Evolutionary conservation across 2,797 vertebrate species (phyloP), one percentile per base, ranked within the genome.

Genomic region (Hydrocynus forskahlii): DNA sequence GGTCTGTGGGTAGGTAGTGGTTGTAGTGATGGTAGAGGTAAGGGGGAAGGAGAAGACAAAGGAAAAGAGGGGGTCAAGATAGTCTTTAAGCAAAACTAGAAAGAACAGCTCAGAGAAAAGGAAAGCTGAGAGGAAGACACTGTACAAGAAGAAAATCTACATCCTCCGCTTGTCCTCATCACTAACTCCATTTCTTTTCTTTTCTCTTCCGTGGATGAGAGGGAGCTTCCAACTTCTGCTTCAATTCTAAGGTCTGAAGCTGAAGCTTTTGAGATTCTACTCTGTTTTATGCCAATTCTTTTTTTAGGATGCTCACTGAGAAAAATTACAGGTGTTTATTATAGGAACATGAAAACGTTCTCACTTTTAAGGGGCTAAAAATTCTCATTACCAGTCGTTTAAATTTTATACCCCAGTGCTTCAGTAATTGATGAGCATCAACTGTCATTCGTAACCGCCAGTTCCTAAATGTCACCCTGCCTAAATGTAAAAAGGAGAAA

Each of bases 1-100:
- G 67, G 59, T 77, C 72, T 77, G 13, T 57, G 50, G 19, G 68
- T 38, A 45, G 35, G 63, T 29, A 10, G 16, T 55, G 23, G 35
- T 7, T 45, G 66, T 48, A 19, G 45, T 19, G 0, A 8, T 16
- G 75, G 35, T 45, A 43, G 59, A 48, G 21, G 35, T 55, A 9
- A 25, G 7, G 25, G n/a, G 12, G 19, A 12, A 79, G 29, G 23
- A 62, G 66, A 52, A 9, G 50, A 59, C 25, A 38, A 23, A 29
- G 9, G n/a, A n/a, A 21, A 21, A 60, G 13, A 13, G 35, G 59
- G 21, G 2, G 57, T 23, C 21, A 67, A 14, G 19, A 19, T 12
- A n/a, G 38, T 67, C 19, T 40, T 35, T 38, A 69, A 48, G 12
- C 45, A 70, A 23, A 19, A 70, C 35, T n/a, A 5, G 23, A 38